Conservation (phyloP, 1,140 invertebrate species). For the Sweltsa coloradensis region DNA sequence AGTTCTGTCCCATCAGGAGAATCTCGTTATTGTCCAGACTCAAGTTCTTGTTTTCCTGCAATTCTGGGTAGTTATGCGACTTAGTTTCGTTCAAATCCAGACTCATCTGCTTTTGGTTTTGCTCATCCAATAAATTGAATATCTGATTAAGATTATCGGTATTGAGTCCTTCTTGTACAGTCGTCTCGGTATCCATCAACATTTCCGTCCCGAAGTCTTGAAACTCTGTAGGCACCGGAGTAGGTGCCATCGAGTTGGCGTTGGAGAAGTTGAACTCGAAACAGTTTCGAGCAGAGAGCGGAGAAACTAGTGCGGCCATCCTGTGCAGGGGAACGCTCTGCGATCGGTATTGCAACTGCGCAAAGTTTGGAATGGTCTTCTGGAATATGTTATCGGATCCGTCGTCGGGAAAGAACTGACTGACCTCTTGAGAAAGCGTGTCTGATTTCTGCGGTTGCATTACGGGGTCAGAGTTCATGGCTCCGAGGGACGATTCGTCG, state of each 20-base stretch:
- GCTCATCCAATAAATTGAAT: constrained; percentile 28
- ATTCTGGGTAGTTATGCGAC: neutral
- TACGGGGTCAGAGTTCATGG: too few species aligned
- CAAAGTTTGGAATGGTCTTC: constrained; percentile 23
- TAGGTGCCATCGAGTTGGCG: constrained; percentile 49
- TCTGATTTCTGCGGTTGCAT: too few species aligned
- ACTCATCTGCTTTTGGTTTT: constrained; percentile 21
- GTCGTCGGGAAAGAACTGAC: constrained; percentile 37
- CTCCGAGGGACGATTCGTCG: too few species aligned
- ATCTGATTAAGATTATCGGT: constrained; percentile 32
- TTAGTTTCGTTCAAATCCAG: neutral
- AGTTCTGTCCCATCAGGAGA: constrained; percentile 17
- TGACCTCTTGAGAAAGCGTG: constrained; percentile 36
- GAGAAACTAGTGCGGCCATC: constrained; percentile 35
- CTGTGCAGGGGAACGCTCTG: constrained; percentile 63
- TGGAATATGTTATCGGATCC: constrained; percentile 17
- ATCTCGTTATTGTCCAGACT: constrained; percentile 21
- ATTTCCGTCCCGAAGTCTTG: constrained; percentile 43
- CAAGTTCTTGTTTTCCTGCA: neutral
- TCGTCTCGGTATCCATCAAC: constrained; percentile 24
- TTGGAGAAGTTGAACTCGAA: constrained; percentile 35
- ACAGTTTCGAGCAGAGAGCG: constrained; percentile 20
- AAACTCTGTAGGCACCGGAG: constrained; percentile 55
- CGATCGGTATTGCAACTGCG: constrained; percentile 41
- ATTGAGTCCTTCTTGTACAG: constrained; percentile 29